Evolutionary conservation across 2,888 invertebrate genomes (phyloP).

Genomic region (Polietes domitor): DNA sequence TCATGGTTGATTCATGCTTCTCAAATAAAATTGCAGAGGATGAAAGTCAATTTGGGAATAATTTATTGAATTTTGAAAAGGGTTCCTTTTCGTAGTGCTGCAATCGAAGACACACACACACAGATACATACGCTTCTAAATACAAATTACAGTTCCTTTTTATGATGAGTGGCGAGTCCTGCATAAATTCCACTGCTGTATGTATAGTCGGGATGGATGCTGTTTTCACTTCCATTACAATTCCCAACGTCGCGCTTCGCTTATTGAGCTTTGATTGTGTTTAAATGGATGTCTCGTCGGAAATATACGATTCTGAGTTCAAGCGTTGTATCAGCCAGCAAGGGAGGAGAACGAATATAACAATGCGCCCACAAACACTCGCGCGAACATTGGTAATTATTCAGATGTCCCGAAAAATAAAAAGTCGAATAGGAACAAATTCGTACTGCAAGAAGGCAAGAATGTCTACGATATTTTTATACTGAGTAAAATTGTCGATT

Average conservation of each 20-base stretch:
- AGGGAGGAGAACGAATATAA: neutral
- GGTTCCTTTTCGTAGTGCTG: conserved; percentile 62
- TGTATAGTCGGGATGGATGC: conserved; percentile 49
- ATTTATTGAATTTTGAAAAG: conserved; percentile 73
- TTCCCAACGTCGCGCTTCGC: conserved; percentile 63
- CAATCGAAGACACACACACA: conserved; percentile 36
- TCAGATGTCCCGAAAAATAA: no score
- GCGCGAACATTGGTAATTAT: neutral
- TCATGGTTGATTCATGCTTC: conserved; percentile 59
- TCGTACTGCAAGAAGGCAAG: no score
- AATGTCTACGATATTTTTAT: no score
- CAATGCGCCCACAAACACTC: conserved; percentile 16
- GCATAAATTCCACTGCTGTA: conserved; percentile 38
- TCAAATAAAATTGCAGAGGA: conserved; percentile 68
- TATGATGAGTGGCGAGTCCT: conserved; percentile 11
- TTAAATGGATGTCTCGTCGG: conserved; percentile 63
- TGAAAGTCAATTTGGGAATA: conserved; percentile 71
- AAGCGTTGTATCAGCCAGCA: conserved; percentile 43
- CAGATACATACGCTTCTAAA: conserved; percentile 45
- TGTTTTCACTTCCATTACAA: conserved; percentile 39
- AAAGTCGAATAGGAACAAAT: no score
- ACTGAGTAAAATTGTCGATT: no score
- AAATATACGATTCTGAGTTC: conserved; percentile 53
- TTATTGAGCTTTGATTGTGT: conserved; percentile 70
- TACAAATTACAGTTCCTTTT: conserved; percentile 54